Conservation (phyloP, 2,797 vertebrate genomes). For the Parauchenoglanis ngamensis region DNA sequence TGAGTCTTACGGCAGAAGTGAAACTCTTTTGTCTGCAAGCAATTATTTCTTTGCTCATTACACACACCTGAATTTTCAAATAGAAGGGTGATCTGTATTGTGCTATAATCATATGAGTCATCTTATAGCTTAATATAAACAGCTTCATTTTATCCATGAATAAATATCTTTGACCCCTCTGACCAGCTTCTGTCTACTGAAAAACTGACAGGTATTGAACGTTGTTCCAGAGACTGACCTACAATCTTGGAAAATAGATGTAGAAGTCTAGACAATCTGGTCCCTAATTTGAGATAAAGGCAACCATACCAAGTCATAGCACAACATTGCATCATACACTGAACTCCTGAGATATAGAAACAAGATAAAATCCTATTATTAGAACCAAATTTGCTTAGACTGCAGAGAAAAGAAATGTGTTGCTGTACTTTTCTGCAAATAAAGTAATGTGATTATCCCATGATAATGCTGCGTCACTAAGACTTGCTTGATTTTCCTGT, state of each 20-base stretch:
- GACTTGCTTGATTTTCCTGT: not conserved
- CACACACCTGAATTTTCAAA: not conserved
- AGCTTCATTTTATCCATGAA: not conserved
- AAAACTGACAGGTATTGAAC: not conserved
- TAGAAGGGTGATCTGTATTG: not conserved
- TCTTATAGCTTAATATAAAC: not conserved
- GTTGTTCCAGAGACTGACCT: not conserved
- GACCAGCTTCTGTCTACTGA: not conserved
- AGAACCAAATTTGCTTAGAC: not conserved
- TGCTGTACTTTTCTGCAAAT: not conserved
- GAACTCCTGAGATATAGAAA: not conserved
- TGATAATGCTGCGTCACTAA: not conserved
- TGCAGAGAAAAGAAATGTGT: not conserved
- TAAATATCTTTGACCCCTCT: not conserved
- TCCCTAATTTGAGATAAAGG: not conserved
- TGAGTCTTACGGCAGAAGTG: slow-evolving; percentile 14
- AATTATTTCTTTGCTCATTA: not conserved
- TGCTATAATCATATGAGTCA: not conserved
- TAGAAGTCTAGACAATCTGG: not conserved
- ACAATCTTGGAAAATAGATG: not conserved
- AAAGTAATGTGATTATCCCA: not conserved
- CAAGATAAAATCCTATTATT: not conserved
- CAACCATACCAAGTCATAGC: not conserved
- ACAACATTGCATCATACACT: not conserved
- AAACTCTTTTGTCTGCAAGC: slow-evolving; percentile 20